Conservation (phyloP, 1,140 invertebrate genomes). For the Saccostrea echinata region DNA sequence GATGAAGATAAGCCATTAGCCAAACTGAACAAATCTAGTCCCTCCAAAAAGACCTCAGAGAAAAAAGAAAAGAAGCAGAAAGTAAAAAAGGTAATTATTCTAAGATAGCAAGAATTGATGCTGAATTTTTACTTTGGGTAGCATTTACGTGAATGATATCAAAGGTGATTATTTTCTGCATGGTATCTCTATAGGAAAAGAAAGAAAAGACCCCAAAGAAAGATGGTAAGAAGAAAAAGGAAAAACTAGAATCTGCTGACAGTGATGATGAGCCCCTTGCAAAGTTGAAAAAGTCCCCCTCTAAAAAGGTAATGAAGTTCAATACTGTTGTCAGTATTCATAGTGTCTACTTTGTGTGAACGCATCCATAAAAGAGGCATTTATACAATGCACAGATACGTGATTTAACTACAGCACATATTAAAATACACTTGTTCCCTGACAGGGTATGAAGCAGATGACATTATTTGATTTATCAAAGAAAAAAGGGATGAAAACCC, state of each 20-base stretch:
- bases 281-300: conserved; percentile 49
- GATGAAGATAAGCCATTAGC: conserved; percentile 50
- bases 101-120: neutral
- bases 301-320: conserved; percentile 36
- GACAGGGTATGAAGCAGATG: conserved; percentile 77
- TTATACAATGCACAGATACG: no score
- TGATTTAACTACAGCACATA: neutral
- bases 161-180: neutral
- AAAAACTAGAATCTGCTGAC: conserved; percentile 40
- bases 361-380: no score
- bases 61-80: conserved; percentile 37
- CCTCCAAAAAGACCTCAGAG: neutral
- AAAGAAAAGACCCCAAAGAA: conserved; percentile 41
- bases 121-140: neutral
- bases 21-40: conserved; percentile 28
- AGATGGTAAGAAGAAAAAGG: conserved; percentile 43
- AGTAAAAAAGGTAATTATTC: conserved; percentile 18
- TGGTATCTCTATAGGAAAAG: neutral
- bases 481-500: conserved; percentile 71
- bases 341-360: no score
- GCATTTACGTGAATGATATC: neutral
- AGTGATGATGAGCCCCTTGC: conserved; percentile 48
- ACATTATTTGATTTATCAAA: conserved; percentile 76
- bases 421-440: neutral
- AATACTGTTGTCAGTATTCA: neutral